phyloP scores from a whole-genome alignment of 2,113 vertebrate species.

The Eudyptes chrysolophus region DNA sequence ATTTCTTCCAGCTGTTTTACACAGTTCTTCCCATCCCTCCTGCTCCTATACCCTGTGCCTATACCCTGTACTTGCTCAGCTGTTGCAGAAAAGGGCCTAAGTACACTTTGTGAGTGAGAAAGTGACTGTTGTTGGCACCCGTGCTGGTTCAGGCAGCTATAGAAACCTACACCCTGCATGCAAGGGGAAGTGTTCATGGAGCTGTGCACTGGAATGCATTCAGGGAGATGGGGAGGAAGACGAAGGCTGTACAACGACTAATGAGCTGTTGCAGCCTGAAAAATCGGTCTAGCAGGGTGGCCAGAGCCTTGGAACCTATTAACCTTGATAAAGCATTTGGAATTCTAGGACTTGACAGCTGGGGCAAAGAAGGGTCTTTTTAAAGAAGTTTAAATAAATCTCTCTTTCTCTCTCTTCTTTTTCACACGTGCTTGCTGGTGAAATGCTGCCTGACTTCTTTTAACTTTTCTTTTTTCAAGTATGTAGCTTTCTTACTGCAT shows the following conservation, averaged over 20 bases:
- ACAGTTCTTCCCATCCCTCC: background rate
- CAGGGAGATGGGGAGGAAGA: background rate
- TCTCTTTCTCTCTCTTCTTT: background rate
- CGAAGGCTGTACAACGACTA: background rate
- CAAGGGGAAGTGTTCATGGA: background rate
- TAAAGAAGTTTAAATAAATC: background rate
- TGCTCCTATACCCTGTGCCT: too few relatives aligned
- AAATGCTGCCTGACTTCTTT: background rate
- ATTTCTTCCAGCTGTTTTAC: background rate
- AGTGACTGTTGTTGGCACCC: background rate
- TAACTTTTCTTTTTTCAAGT: background rate
- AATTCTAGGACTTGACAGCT: background rate
- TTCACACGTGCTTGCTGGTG: background rate
- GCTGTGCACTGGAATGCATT: background rate
- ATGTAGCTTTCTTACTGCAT: background rate
- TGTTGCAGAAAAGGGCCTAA: background rate
- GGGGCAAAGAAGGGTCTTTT: background rate
- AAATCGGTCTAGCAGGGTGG: background rate
- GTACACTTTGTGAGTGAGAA: background rate
- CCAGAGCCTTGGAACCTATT: background rate
- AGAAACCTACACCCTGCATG: background rate
- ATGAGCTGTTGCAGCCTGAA: background rate
- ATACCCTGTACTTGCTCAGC: background rate
- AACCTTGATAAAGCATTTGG: background rate
- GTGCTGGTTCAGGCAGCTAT: background rate